Conservation (phyloP, 92 coral and sea anemone genomes). For the Plumapathes pennacea region DNA sequence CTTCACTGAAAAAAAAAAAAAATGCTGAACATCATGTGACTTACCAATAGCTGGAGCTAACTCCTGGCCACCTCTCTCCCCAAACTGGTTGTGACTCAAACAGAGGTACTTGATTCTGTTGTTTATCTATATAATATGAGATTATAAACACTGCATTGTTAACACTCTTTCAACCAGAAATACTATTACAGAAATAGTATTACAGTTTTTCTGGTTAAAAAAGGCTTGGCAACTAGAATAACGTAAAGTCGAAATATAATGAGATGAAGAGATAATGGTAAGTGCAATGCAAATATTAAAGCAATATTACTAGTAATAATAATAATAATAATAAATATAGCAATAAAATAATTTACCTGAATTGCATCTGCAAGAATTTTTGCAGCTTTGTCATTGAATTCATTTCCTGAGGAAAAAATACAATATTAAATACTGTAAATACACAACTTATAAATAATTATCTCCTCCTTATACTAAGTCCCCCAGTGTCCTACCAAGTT, state of each 20-base stretch:
- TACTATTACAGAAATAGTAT: background rate
- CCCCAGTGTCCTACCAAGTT: too few relatives aligned
- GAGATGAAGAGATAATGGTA: too few relatives aligned
- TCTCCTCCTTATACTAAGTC: too few relatives aligned
- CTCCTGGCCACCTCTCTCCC: constrained; percentile 85
- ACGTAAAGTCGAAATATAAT: too few relatives aligned
- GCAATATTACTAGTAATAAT: too few relatives aligned
- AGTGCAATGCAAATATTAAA: too few relatives aligned
- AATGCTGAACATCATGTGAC: too few relatives aligned
- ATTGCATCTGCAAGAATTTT: constrained; percentile 80
- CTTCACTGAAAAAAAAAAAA: too few relatives aligned
- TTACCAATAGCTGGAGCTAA: constrained; percentile 88
- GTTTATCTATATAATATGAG: constrained; percentile 44
- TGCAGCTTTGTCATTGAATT: constrained; percentile 92
- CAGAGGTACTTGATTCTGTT: constrained; percentile 78
- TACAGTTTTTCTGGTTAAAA: background rate
- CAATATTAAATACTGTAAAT: too few relatives aligned
- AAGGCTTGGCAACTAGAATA: background rate
- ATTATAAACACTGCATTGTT: background rate
- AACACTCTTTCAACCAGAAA: too few relatives aligned
- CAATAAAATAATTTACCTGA: constrained; percentile 48
- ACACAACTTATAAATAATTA: too few relatives aligned
- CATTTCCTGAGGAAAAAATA: constrained; percentile 55
- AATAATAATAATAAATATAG: background rate
- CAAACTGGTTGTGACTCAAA: constrained; percentile 86